Percentiles rank a stretch among this genome's conserved stretches.
Evolutionary conservation across 2,888 invertebrate genomes (phyloP).

Genomic region (Luperina nickerlii): DNA sequence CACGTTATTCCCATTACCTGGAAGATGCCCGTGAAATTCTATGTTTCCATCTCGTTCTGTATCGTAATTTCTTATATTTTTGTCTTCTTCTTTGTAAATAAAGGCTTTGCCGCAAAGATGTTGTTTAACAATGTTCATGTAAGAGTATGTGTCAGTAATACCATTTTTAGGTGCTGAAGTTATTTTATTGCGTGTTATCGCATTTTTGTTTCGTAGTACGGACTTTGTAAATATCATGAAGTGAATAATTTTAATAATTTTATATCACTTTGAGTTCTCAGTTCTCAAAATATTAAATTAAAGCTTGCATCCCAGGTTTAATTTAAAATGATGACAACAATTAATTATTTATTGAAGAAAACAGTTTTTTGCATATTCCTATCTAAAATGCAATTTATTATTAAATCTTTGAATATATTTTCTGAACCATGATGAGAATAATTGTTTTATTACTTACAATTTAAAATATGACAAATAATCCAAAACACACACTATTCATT

Average conservation of each 20-base stretch:
- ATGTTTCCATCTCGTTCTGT: conserved; percentile 74
- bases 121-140: conserved; percentile 80
- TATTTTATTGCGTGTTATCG: neutral
- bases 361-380: neutral
- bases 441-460: conserved; percentile 38
- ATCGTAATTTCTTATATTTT: conserved; percentile 56
- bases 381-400: neutral
- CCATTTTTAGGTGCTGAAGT: conserved; percentile 24
- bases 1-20: conserved; percentile 86
- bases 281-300: no score
- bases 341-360: neutral
- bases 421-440: neutral
- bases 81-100: conserved; percentile 70
- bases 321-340: neutral
- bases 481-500: conserved; percentile 54
- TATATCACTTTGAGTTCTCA: no score
- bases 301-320: neutral
- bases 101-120: conserved; percentile 80
- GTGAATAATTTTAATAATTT: neutral
- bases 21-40: conserved; percentile 77
- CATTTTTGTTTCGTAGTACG: neutral
- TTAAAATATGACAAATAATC: conserved; percentile 40
- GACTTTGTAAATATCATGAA: neutral
- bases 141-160: conserved; percentile 58
- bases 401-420: neutral